A percentile compares a stretch with the other conserved stretches of the same genome.
Conservation (phyloP, 2,113 vertebrate genomes). For the Podilymbus podiceps region DNA sequence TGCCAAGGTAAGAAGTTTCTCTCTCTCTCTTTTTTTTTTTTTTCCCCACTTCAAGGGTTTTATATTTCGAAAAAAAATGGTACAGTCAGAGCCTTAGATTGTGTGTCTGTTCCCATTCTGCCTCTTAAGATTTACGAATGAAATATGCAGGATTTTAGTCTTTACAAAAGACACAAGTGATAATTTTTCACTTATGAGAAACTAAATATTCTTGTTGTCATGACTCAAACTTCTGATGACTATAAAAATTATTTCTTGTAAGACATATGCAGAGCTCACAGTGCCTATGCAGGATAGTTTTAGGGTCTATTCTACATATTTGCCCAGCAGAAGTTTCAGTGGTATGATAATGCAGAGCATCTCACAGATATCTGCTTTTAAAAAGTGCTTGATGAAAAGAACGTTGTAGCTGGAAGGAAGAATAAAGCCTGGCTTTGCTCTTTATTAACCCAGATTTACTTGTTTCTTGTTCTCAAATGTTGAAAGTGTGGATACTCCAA, state of each 20-base stretch:
- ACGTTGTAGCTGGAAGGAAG: background rate
- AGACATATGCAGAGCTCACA: background rate
- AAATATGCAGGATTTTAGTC: background rate
- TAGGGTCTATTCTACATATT: background rate
- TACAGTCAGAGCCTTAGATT: conserved; percentile 27
- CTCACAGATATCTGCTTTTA: background rate
- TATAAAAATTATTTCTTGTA: background rate
- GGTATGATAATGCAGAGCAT: background rate
- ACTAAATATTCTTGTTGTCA: background rate
- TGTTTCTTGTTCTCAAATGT: background rate
- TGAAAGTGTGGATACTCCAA: background rate
- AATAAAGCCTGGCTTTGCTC: background rate
- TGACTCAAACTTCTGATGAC: background rate
- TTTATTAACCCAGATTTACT: background rate
- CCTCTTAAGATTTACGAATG: conserved; percentile 17
- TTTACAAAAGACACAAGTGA: background rate
- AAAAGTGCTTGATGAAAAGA: background rate
- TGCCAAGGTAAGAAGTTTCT: conserved; percentile 46
- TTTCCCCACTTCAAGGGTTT: conserved; percentile 22
- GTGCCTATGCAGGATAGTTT: background rate
- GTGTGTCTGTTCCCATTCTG: conserved; percentile 24
- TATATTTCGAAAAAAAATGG: background rate
- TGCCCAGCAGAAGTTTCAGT: background rate
- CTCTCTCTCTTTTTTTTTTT: conserved; percentile 27
- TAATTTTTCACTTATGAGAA: background rate